A percentile compares a stretch with the other conserved stretches of the same genome.
phyloP scores from a whole-genome alignment of 1,140 invertebrate species.

The Tigriopus japonicus region DNA sequence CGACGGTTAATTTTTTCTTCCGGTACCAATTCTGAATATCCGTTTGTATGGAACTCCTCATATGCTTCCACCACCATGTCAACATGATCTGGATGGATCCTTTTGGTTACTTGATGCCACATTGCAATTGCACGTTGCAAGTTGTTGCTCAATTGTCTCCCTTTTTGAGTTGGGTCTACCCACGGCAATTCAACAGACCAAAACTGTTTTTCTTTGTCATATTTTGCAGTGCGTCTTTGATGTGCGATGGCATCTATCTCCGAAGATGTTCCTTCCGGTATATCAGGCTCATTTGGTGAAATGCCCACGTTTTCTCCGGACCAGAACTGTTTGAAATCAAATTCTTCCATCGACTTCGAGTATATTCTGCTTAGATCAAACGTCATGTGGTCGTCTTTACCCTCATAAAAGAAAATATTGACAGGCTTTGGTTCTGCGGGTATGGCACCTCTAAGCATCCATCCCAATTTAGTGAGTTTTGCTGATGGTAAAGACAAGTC shows the following conservation, averaged over 20 bases:
- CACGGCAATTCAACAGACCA: constrained; percentile 1
- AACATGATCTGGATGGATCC: neutral
- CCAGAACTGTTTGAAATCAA: neutral
- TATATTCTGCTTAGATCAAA: neutral
- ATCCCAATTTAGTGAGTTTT: neutral
- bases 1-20: neutral
- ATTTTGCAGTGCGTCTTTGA: too few species aligned
- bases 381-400: neutral
- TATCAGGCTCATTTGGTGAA: neutral
- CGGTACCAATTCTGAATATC: neutral
- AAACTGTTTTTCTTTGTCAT: neutral
- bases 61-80: constrained; percentile 1
- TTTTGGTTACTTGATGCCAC: neutral
- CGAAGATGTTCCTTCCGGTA: neutral
- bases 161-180: neutral
- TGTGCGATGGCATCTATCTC: too few species aligned
- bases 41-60: neutral
- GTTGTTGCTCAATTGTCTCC: neutral
- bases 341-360: neutral
- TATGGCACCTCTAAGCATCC: neutral
- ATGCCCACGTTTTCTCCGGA: neutral
- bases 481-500: neutral
- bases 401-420: neutral
- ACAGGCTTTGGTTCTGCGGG: neutral
- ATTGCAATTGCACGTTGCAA: neutral